phyloP scores from a whole-genome alignment of 2,888 invertebrate species.

The Anodontia alba region DNA sequence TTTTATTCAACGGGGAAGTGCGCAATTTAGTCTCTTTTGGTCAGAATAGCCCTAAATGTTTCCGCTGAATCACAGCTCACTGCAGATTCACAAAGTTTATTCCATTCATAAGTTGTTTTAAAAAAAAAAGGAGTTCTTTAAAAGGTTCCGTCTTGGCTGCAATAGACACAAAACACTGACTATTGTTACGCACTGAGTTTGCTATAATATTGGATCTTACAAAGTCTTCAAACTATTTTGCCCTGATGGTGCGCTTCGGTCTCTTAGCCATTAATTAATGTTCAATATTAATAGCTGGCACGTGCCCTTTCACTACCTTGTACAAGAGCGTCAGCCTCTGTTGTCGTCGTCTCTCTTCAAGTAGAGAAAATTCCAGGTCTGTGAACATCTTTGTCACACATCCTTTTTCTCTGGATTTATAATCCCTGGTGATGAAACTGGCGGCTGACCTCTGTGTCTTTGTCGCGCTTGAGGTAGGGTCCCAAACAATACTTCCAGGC shows the following conservation, averaged over 20 bases:
- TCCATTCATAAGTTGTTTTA: too few species aligned
- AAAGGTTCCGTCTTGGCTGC: too few species aligned
- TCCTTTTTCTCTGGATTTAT: background rate
- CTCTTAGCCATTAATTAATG: slow-evolving; percentile 13
- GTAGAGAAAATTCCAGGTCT: background rate
- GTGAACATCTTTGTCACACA: too few species aligned
- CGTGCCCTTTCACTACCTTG: slow-evolving; percentile 29
- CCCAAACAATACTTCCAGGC: background rate
- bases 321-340: slow-evolving; percentile 19
- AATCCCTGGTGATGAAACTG: background rate
- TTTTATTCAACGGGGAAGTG: too few species aligned
- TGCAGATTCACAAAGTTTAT: too few species aligned
- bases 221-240: background rate
- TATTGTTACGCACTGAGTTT: too few species aligned
- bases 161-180: too few species aligned
- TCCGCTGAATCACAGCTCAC: too few species aligned
- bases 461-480: background rate
- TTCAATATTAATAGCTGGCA: slow-evolving; percentile 17
- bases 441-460: background rate
- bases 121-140: too few species aligned
- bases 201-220: slow-evolving; percentile 6
- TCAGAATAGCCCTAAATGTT: too few species aligned
- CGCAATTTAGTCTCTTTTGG: too few species aligned
- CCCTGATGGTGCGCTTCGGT: background rate
- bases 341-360: too few species aligned